These are phyloP conservation scores for Trididemnum clinides DNA, from an alignment of 23 tunicate genomes.

Conservation along the genomic window DNA sequence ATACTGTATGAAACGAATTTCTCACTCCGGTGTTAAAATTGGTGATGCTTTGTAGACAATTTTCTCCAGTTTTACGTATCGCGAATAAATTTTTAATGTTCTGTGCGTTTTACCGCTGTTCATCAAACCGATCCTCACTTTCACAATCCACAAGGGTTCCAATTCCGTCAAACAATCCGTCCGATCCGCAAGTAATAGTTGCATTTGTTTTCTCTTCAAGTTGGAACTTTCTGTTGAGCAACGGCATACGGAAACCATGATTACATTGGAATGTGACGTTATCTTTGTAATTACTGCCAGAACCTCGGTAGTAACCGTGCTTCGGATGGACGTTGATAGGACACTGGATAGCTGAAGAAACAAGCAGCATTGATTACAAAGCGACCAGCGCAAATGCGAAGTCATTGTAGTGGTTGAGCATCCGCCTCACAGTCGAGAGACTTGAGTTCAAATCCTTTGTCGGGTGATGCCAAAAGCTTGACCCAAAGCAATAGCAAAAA, in stretches of 20 bases:
- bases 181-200: neutral
- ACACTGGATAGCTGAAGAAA: constrained; percentile 13
- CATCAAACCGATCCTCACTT: neutral
- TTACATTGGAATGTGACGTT: neutral
- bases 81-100: neutral
- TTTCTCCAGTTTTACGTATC: too few species aligned
- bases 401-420: too few species aligned
- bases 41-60: too few species aligned
- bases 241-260: neutral
- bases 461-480: too few species aligned
- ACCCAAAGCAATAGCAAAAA: too few species aligned
- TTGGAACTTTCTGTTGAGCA: neutral
- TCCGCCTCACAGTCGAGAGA: too few species aligned
- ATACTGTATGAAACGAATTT: too few species aligned
- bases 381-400: too few species aligned
- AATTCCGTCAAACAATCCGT: neutral
- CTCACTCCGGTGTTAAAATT: too few species aligned
- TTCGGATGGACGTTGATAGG: neutral
- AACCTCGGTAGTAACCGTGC: neutral
- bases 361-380: too few species aligned
- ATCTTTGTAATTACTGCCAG: neutral
- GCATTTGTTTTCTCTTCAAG: neutral
- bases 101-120: too few species aligned
- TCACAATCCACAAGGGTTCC: neutral
- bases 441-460: too few species aligned